Evolutionary conservation across 2,888 invertebrate genomes (phyloP).

Genomic region (Drosophila colorata): DNA sequence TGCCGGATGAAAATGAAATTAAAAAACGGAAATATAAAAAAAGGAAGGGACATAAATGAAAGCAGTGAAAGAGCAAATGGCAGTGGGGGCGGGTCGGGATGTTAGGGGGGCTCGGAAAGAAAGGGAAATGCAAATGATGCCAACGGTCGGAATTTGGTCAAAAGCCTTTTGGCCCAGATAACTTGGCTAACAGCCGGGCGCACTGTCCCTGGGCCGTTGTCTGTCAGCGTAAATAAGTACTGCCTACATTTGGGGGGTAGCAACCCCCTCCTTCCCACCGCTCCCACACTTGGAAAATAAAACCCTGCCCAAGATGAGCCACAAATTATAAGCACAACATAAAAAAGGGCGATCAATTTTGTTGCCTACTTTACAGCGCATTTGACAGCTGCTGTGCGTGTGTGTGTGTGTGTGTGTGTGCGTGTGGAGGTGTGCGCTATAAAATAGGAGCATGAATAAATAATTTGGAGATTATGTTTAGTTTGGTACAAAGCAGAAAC

Average conservation of each 20-base stretch:
- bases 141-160: slow-evolving; percentile 41
- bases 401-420: slow-evolving; percentile 12
- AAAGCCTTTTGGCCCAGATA: slow-evolving; percentile 49
- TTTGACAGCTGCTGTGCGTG: slow-evolving; percentile 4
- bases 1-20: slow-evolving; percentile 55
- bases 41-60: slow-evolving; percentile 6
- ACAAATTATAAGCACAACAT: slow-evolving; percentile 49
- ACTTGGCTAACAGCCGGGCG: neutral
- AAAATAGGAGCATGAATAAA: slow-evolving; percentile 66
- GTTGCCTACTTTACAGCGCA: slow-evolving; percentile 31
- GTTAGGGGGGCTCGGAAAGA: neutral
- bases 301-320: slow-evolving; percentile 53
- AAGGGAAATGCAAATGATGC: slow-evolving; percentile 59
- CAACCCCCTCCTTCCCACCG: too few species aligned
- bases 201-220: neutral
- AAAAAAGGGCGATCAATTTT: slow-evolving; percentile 43
- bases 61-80: neutral
- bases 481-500: slow-evolving; percentile 16
- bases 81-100: neutral
- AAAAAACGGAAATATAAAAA: slow-evolving; percentile 32
- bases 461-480: slow-evolving; percentile 50
- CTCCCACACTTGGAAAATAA: slow-evolving; percentile 34
- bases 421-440: slow-evolving; percentile 11
- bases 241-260: slow-evolving; percentile 47
- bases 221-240: slow-evolving; percentile 61